phyloP scores from a whole-genome alignment of 2,888 invertebrate genomes.

The Mechanitis messenoides region DNA sequence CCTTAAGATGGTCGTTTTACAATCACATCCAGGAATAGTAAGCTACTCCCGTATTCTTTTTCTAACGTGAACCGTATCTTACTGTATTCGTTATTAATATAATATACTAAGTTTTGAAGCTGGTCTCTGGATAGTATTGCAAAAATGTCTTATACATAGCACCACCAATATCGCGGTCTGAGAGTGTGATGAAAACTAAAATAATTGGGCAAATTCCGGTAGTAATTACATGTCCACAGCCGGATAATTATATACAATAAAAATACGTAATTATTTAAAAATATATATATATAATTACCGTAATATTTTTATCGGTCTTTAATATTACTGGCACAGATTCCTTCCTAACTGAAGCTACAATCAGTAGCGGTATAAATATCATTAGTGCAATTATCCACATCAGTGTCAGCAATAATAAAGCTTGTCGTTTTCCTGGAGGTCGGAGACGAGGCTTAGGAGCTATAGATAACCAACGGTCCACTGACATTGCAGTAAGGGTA shows the following conservation, averaged over 20 bases:
- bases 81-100: too few species aligned
- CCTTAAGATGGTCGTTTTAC: too few species aligned
- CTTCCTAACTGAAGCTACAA: slow-evolving; percentile 61
- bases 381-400: slow-evolving; percentile 82
- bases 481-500: slow-evolving; percentile 85
- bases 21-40: too few species aligned
- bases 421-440: slow-evolving; percentile 80
- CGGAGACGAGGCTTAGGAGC: slow-evolving; percentile 77
- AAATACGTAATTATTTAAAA: neutral
- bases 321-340: slow-evolving; percentile 61
- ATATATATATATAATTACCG: slow-evolving; percentile 43
- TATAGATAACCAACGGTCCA: slow-evolving; percentile 86
- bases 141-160: too few species aligned
- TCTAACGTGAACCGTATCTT: too few species aligned
- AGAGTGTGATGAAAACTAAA: too few species aligned
- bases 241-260: neutral
- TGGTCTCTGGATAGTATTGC: too few species aligned
- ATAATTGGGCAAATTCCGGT: too few species aligned
- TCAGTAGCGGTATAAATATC: slow-evolving; percentile 81
- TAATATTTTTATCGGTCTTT: slow-evolving; percentile 51
- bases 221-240: too few species aligned
- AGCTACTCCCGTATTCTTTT: too few species aligned
- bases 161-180: too few species aligned
- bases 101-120: too few species aligned
- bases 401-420: slow-evolving; percentile 77